Evolutionary conservation across 2,888 invertebrate genomes (phyloP).

Genomic region (Iphiclides podalirius): DNA sequence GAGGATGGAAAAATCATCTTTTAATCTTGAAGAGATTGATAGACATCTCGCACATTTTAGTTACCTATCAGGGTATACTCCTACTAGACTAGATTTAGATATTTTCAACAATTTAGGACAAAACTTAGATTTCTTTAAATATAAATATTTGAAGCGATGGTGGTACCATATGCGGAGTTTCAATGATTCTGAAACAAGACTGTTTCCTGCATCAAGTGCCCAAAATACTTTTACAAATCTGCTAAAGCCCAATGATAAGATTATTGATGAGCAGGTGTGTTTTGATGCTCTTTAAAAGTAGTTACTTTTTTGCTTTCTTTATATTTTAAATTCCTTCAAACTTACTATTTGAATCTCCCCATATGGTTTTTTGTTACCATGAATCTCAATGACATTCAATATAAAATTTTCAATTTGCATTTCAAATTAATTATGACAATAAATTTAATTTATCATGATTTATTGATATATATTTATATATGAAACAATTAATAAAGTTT

Average conservation of each 20-base stretch:
- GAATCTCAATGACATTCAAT: background rate
- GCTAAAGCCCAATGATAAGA: conserved; percentile 41
- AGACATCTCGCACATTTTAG: conserved; percentile 75
- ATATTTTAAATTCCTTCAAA: background rate
- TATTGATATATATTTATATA: too few relatives aligned
- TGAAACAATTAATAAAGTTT: too few relatives aligned
- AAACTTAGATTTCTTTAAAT: conserved; percentile 55
- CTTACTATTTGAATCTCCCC: conserved; percentile 45
- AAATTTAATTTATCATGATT: too few relatives aligned
- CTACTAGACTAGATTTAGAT: conserved; percentile 73
- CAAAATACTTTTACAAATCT: conserved; percentile 41
- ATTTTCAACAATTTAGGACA: conserved; percentile 51
- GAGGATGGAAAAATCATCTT: conserved; percentile 36
- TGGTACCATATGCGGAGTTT: conserved; percentile 82
- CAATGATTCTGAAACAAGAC: conserved; percentile 66
- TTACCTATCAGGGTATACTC: conserved; percentile 78
- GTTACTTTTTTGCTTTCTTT: conserved; percentile 24
- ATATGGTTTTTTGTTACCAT: conserved; percentile 65
- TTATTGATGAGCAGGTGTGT: conserved; percentile 58
- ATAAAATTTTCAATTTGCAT: too few relatives aligned
- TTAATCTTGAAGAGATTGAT: conserved; percentile 54
- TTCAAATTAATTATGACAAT: too few relatives aligned
- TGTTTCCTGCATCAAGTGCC: conserved; percentile 54
- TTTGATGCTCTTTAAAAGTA: conserved; percentile 24
- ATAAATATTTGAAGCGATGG: conserved; percentile 79